Conservation (phyloP, 2,888 invertebrate genomes). For the Ashinkailepas kermadecensis region DNA sequence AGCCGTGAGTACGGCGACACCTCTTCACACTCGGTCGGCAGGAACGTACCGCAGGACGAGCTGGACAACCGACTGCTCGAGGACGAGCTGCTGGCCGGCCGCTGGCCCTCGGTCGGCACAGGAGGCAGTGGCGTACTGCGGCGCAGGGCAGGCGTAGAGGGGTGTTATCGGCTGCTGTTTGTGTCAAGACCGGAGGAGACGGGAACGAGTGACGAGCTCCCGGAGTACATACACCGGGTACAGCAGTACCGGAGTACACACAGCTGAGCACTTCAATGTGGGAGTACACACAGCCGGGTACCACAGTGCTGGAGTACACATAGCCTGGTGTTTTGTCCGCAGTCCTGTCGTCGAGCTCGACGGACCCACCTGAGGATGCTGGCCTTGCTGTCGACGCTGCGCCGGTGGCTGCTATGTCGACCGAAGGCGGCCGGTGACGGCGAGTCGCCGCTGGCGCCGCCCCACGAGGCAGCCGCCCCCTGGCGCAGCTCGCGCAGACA, state of each 20-base stretch:
- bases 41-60: background rate
- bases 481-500: constrained; percentile 7
- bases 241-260: too few species aligned
- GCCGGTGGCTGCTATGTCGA: background rate
- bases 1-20: background rate
- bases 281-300: too few species aligned
- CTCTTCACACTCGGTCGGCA: background rate
- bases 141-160: background rate
- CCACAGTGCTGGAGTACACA: too few species aligned
- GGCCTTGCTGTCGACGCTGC: constrained; percentile 15
- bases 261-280: too few species aligned
- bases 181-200: background rate
- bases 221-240: too few species aligned
- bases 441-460: background rate
- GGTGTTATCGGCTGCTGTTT: background rate
- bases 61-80: background rate
- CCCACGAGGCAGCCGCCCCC: background rate
- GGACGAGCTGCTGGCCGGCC: background rate
- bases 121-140: constrained; percentile 11
- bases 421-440: background rate
- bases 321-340: too few species aligned
- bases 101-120: background rate
- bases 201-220: background rate
- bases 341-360: too few species aligned
- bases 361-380: constrained; percentile 1